Evolutionary conservation across 2,113 vertebrate species (phyloP).

Genomic region (Delphinus delphis): DNA sequence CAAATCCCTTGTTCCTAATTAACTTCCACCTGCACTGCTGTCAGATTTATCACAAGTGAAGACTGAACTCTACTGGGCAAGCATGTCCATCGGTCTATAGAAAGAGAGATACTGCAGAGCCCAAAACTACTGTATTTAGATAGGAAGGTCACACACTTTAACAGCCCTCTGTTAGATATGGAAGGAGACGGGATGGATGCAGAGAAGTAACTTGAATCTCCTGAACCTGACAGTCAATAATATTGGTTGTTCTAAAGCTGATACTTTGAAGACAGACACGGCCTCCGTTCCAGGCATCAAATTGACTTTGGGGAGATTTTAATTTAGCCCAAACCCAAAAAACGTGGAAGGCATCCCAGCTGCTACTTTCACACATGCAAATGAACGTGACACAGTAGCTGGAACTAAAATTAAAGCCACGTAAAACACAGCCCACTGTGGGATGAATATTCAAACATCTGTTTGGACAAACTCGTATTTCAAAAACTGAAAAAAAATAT

Average conservation of each 20-base stretch:
- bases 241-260: neutral
- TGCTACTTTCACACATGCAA: conserved; percentile 10
- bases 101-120: neutral
- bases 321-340: neutral
- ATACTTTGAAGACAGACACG: neutral
- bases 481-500: neutral
- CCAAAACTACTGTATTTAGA: neutral
- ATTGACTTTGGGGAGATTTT: neutral
- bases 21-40: neutral
- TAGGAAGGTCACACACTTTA: neutral
- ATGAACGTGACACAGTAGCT: neutral
- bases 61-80: neutral
- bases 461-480: conserved; percentile 12
- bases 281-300: neutral
- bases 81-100: neutral
- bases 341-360: neutral
- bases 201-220: neutral
- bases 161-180: neutral
- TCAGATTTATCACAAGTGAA: neutral
- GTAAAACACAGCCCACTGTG: neutral
- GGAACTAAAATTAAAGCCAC: conserved; percentile 30
- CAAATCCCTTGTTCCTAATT: neutral
- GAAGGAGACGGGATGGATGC: neutral
- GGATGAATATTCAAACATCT: neutral
- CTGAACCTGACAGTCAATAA: neutral